Conservation (phyloP, 2,797 vertebrate species). For the Hybognathus amarus region DNA sequence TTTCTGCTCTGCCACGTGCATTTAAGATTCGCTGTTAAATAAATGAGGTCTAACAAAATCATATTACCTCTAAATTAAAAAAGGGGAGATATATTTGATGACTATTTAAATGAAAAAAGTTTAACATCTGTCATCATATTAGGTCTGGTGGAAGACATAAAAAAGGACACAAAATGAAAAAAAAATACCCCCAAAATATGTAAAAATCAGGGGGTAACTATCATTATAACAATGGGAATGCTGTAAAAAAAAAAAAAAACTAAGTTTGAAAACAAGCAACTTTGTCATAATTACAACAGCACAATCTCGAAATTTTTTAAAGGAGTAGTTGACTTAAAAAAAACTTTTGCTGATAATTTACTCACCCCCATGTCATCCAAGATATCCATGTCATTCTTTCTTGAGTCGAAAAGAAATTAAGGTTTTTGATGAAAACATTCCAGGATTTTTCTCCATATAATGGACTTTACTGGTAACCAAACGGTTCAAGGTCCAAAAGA, state of each 20-base stretch:
- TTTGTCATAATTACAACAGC: neutral
- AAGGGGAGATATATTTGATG: neutral
- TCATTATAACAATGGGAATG: neutral
- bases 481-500: too few relatives aligned
- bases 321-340: too few relatives aligned
- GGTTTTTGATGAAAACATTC: too few relatives aligned
- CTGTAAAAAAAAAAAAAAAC: too few relatives aligned
- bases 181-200: neutral
- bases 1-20: conserved; percentile 8
- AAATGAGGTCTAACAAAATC: conserved; percentile 29
- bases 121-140: conserved; percentile 11
- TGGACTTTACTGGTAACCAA: too few relatives aligned
- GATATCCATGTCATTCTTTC: too few relatives aligned
- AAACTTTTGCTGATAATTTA: too few relatives aligned
- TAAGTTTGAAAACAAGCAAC: neutral
- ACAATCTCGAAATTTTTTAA: neutral
- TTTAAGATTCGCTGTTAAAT: conserved; percentile 14
- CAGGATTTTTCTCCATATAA: too few relatives aligned
- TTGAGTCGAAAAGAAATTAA: too few relatives aligned
- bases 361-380: too few relatives aligned
- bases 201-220: neutral
- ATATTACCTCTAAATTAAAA: conserved; percentile 4
- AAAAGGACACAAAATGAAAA: neutral
- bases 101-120: conserved; percentile 9
- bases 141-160: neutral